Evolutionary conservation across 2,888 invertebrate species (phyloP), one percentile per base, ranked within the genome.

Genomic region (Epicampocera succincta): DNA sequence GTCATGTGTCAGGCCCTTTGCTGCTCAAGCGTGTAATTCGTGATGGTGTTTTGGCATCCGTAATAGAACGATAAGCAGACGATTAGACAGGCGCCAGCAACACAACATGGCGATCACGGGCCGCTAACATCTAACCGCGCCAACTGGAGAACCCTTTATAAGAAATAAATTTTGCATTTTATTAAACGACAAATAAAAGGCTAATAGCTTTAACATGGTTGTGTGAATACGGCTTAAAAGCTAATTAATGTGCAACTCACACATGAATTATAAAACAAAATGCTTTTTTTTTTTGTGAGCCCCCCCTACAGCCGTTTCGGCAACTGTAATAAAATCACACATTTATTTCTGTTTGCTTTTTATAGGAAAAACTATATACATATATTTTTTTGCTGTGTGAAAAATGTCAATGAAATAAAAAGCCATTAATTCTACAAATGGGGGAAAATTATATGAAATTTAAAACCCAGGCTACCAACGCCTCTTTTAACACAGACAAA

Each of bases 121-220:
- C n/a, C n/a, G n/a, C n/a, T n/a, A n/a, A n/a, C n/a, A n/a, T n/a
- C n/a, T n/a, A n/a, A n/a, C n/a, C n/a, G n/a, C n/a, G n/a, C n/a
- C n/a, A n/a, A n/a, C n/a, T n/a, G n/a, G n/a, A n/a, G n/a, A n/a
- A n/a, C n/a, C n/a, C n/a, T n/a, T n/a, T n/a, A 25, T 50, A 61
- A 13, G 40, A 69, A 73, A 68, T 61, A 81, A 81, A 78, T 78
- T 65, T 66, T 58, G 65, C 61, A 48, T 60, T 66, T 54, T 40
- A 44, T 44, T 74, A 74, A 82, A 71, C 69, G 78, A 46, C 60
- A 66, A 78, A 78, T 74, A 74, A 78, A 82, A 71, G 60, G 66
- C 74, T 66, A 82, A 82, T 82, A 78, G 61, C 60, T 71, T 69
- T 76, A 75, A 78, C 65, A 82, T 82, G 82, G 40, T 63, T 66